Percentiles rank a stretch among this genome's conserved stretches.
Conservation (phyloP, 2,113 vertebrate species). For the Sphyrna mokarran region DNA sequence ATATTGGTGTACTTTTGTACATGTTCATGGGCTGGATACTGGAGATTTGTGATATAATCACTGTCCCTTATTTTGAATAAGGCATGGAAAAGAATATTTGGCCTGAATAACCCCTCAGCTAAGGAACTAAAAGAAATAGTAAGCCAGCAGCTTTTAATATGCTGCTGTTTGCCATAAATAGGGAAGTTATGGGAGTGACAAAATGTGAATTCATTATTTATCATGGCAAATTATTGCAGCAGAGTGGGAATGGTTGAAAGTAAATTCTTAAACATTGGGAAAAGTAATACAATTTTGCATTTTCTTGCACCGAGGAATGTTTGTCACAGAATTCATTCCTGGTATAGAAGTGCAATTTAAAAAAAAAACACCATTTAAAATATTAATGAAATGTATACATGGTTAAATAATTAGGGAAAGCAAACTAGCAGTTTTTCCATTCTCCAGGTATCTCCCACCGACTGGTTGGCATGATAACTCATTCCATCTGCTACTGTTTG, state of each 20-base stretch:
- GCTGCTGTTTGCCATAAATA: not conserved
- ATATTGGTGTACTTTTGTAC: not conserved
- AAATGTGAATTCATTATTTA: not conserved
- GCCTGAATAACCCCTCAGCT: not conserved
- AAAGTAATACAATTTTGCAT: not conserved
- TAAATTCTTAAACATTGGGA: not conserved
- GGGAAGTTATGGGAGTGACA: not conserved
- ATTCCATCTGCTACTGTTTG: not conserved
- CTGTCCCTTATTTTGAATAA: not conserved
- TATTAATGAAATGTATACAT: not conserved
- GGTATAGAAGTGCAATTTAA: not conserved
- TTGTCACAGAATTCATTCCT: not conserved
- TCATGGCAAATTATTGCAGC: not conserved
- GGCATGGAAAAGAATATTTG: not conserved
- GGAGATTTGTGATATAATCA: not conserved
- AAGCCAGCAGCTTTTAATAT: not conserved
- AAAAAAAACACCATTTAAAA: not conserved
- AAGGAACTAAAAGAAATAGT: not conserved
- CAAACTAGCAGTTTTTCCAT: not conserved
- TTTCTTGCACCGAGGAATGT: not conserved
- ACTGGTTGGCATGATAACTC: not conserved
- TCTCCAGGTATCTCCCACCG: not conserved
- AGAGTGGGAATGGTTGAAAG: not conserved
- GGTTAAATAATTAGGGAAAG: not conserved
- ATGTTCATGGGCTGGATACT: not conserved